phyloP scores from a whole-genome alignment of 35 echinoderm and acorn worm species.

The Acanthaster planci region DNA sequence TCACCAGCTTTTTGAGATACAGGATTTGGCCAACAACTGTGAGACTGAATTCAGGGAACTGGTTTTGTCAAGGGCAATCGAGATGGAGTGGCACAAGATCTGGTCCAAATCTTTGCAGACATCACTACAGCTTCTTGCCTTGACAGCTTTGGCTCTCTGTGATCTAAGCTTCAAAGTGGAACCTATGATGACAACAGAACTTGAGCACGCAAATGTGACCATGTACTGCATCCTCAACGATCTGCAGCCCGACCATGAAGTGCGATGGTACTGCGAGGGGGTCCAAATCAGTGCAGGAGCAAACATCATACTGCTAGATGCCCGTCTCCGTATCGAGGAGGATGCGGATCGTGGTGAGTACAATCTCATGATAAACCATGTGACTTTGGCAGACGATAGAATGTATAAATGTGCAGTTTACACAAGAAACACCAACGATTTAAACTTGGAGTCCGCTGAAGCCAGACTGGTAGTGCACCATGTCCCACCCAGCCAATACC shows the following conservation, averaged over 20 bases:
- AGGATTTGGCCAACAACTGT: too few species aligned
- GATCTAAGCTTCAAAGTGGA: constrained; percentile 7
- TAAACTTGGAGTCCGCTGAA: constrained; percentile 32
- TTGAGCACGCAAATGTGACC: constrained; percentile 44
- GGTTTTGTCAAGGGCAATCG: not conserved
- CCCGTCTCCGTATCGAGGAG: constrained; percentile 25
- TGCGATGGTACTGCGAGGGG: constrained; percentile 57
- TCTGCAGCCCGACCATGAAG: constrained; percentile 22
- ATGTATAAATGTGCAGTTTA: constrained; percentile 59
- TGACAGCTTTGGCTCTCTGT: not conserved
- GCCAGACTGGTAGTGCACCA: constrained; percentile 76
- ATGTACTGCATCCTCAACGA: constrained; percentile 52
- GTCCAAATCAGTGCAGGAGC: constrained; percentile 30
- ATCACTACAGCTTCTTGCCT: constrained; percentile 18
- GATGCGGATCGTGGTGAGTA: constrained; percentile 60
- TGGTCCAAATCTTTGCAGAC: not conserved
- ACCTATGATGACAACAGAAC: constrained; percentile 27
- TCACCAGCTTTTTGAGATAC: too few species aligned
- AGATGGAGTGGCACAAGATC: not conserved
- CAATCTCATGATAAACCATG: constrained; percentile 64
- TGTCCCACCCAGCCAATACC: constrained; percentile 56
- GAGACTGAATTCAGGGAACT: too few species aligned
- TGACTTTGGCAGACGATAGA: constrained; percentile 63
- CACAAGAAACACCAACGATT: not conserved
- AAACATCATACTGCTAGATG: not conserved